phyloP scores from a whole-genome alignment of 2,888 invertebrate species.

The Desoria tigrina region DNA sequence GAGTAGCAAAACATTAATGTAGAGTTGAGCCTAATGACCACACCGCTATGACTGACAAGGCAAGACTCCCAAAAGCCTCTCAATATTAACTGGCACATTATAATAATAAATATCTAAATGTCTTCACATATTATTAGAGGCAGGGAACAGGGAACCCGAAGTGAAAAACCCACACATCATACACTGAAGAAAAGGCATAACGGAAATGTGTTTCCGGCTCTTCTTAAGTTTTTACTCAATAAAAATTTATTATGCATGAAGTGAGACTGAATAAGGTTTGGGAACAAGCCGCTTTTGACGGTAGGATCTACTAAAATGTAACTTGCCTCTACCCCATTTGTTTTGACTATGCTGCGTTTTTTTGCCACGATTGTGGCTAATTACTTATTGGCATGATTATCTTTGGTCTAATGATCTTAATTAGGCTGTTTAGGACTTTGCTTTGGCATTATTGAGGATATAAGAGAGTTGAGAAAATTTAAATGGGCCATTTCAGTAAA shows the following conservation, averaged over 20 bases:
- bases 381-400: too few relatives aligned
- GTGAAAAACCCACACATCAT: slow-evolving; percentile 30
- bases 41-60: neutral
- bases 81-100: slow-evolving; percentile 12
- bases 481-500: too few relatives aligned
- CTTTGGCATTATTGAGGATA: too few relatives aligned
- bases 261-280: slow-evolving; percentile 14
- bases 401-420: too few relatives aligned
- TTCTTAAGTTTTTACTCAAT: slow-evolving; percentile 40
- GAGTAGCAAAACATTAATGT: neutral
- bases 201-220: slow-evolving; percentile 49
- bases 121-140: slow-evolving; percentile 7
- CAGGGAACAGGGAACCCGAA: slow-evolving; percentile 7
- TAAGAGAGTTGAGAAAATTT: too few relatives aligned
- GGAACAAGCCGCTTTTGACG: neutral
- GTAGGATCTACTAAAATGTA: too few relatives aligned
- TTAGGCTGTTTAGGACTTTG: too few relatives aligned
- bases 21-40: slow-evolving; percentile 7
- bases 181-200: slow-evolving; percentile 17
- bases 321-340: too few relatives aligned
- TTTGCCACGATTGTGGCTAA: too few relatives aligned
- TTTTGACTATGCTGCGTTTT: too few relatives aligned
- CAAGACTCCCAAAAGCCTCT: slow-evolving; percentile 2
- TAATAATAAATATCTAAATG: slow-evolving; percentile 17
- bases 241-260: slow-evolving; percentile 52